Base-by-base conservation (phyloP, 2,113 vertebrate species). In the Vireo altiloquus region DNA sequence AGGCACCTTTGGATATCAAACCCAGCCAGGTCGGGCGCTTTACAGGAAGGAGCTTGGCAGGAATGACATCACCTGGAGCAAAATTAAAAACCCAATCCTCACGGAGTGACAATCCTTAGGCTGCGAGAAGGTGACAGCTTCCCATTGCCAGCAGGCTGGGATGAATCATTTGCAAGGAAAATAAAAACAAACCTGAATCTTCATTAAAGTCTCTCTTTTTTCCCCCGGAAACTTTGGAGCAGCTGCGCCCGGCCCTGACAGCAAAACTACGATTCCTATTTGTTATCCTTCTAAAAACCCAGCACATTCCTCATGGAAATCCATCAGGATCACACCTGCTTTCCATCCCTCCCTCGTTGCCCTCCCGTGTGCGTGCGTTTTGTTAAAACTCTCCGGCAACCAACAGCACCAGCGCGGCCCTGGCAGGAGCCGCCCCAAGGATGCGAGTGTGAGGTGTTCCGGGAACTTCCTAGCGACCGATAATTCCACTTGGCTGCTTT, bases 401-500 rank as follows among this genome's bases (percentile, higher is more conserved):
- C 78, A 63, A 4, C 74, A 68, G 12, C 93, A 56, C 15, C 19
- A 35, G 30, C 25, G 31, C 28, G 42, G 53, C 71, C 63, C 88
- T 33, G 95, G 93, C 94, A 22, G 83, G 40, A 84, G 90, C 88
- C 13, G 12, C 83, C 76, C 68, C 35, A 5, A 76, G 91, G 92
- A 31, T 65, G 76, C 39, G 15, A 37, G 71, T 6, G 49, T 4
- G 49, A 49, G 83, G 46, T 40, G 92, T 7, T 50, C 94, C 24
- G 9, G 46, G 94, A 11, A 68, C 80, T 87, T 94, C 96, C 94
- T 64, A 89, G 92, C 78, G 71, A 90, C 90, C 93, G 1, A 89
- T 75, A 39, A 94, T 92, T 95, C 94, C 94, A 94, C 76, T 27
- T 87, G 96, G 91, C 88, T 93, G 95, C 92, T 70, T 69, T 5